Conservation (phyloP, 2,888 invertebrate species). For the Eristalis pertinax region DNA sequence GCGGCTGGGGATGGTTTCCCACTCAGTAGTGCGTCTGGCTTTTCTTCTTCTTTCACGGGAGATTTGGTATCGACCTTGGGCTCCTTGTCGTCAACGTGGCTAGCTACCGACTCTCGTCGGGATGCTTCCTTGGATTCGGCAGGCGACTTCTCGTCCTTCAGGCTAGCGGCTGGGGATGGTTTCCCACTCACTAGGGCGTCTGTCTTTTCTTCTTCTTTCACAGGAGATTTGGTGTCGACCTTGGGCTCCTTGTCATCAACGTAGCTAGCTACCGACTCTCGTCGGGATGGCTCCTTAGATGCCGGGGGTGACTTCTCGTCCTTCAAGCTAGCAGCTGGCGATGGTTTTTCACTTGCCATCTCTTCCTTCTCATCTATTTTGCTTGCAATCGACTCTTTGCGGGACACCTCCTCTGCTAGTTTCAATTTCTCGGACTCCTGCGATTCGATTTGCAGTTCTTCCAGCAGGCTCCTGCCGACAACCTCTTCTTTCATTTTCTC, state of each 20-base stretch:
- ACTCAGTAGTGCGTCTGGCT: neutral
- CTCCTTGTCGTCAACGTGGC: too few species aligned
- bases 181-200: neutral
- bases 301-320: slow-evolving; percentile 60
- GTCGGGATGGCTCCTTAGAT: slow-evolving; percentile 57
- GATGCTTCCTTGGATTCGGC: too few species aligned
- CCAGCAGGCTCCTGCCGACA: slow-evolving; percentile 45
- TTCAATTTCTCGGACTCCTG: slow-evolving; percentile 3
- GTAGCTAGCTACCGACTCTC: too few species aligned
- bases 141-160: neutral
- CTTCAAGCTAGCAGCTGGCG: slow-evolving; percentile 24
- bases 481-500: neutral
- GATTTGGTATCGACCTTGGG: too few species aligned
- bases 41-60: too few species aligned
- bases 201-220: too few species aligned
- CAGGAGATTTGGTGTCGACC: too few species aligned
- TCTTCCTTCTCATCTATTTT: slow-evolving; percentile 11
- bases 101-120: too few species aligned
- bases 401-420: neutral
- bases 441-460: slow-evolving; percentile 54
- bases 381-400: neutral
- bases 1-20: neutral
- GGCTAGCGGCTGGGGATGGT: neutral
- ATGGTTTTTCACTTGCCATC: slow-evolving; percentile 66
- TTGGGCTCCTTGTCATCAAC: too few species aligned